Evolutionary conservation across 2,888 invertebrate species (phyloP), one percentile per base, ranked within the genome.

Genomic region (Latrodectus hesperus): DNA sequence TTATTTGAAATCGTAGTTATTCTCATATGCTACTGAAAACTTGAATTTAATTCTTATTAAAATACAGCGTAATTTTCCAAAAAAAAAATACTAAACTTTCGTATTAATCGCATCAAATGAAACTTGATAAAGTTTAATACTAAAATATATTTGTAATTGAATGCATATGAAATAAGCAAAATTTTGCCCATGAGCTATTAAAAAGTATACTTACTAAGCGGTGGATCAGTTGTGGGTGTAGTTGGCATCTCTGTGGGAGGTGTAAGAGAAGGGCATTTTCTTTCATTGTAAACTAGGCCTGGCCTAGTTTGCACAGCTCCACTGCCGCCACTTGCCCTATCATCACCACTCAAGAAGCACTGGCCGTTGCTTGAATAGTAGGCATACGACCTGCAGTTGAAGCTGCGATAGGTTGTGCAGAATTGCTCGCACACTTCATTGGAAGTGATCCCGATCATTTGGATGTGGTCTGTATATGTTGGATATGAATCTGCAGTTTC

Each of bases 311-410:
- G 89, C 10, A 89, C 88, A 6, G 89, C 89, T 16, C 87, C 83
- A 5, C 79, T 79, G 16, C 90, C 89, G 16, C 89, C 90, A 64
- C 90, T 90, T 10, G 86, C 85, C 26, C 88, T 68, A 73, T 90
- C 90, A 72, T 90, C 90, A 8, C 92, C 92, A 55, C 92, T 92
- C 70, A 93, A 91, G 89, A 93, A 92, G 88, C 93, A 93, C 90
- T 93, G 92, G 9, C 91, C 91, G 8, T 91, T 92, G 53, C 92
- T 91, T 9, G 92, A 91, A 89, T 92, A 92, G 90, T 92, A 92
- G 12, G 93, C 92, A 88, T 91, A 92, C 0, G 92, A 92, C 22
- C 93, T 91, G 88, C 93, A 93, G 77, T 91, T 91, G 91, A 93
- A 93, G 70, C 91, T 91, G n/a, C 91, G 90, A 86, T 92, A 91